Evolutionary conservation across 2,113 vertebrate species (phyloP), one percentile per base, ranked within the genome.

Genomic region (Pygoscelis antarcticus): DNA sequence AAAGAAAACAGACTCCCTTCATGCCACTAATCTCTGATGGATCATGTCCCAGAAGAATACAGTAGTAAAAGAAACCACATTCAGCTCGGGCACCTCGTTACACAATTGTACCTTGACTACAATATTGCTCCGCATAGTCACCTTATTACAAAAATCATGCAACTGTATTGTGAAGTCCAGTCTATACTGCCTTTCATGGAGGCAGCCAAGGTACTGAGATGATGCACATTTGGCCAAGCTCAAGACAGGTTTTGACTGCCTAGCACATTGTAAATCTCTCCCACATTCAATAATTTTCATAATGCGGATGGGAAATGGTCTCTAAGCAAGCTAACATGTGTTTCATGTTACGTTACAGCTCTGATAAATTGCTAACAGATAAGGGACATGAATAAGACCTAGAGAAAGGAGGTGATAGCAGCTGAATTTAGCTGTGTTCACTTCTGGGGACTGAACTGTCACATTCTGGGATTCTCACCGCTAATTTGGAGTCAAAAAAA

Each of bases 331-430:
- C 49, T 47, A 96, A 87, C 83, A 68, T 44, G 61, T 95, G 91
- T 89, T 95, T 89, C 77, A 51, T 75, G 83, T 91, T 89, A 60
- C 4, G 44, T 23, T 82, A 75, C 83, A 79, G 65, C 88, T 95
- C 80, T 91, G 86, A 95, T 46, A 42, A 89, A 84, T 69, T 49
- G n/a, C 83, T 79, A 79, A 70, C 68, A 91, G 94, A 95, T 95
- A 95, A 93, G 68, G 15, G 40, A 57, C 74, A 6, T 4, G 32
- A 94, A n/a, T 66, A 81, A 89, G 85, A 42, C 58, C 19, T 19
- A 40, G 65, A 85, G 65, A 57, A 90, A 61, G 27, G 81, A 93
- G 87, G 87, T 76, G 83, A 69, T 6, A 93, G 83, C 65, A 85
- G 78, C 80, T 92, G 88, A 71, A 78, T 90, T 92, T 57, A 60